Base-by-base conservation (phyloP, 30 jellyfish, hydroid and myxozoan genomes). In the Aurelia sp. region DNA sequence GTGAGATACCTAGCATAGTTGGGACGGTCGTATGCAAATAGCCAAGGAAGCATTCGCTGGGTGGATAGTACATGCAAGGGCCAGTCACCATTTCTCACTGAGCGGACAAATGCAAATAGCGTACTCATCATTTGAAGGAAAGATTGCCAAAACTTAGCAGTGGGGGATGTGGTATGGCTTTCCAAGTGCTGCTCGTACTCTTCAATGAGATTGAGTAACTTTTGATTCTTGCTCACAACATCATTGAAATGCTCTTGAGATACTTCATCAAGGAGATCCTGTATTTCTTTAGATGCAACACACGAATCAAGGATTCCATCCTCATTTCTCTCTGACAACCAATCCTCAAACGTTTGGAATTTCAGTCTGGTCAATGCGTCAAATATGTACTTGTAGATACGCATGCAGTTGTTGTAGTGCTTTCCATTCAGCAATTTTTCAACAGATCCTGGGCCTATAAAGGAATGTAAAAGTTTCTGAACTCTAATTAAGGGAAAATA, bases 381-480 rank as follows among this genome's bases (percentile, higher is more conserved):
- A 35, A 35, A 35, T 35, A 35, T 35, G 44, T 35, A 35, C 44
- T 35, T 35, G 44, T 35, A 58, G 5, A 63, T 63, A 19, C 90
- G 90, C 27, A 63, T 63, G 31, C 83, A 79, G 85, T 57, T 24
- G 90, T 78, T 78, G 85, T 78, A 78, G 38, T 78, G 90, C 30
- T 78, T 78, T 79, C 90, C 90, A 63, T 30, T 20, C 38, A 78
- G 35, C 76, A 78, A 10, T 16, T 63, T 30, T 33, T 78, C 90
- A 15, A 78, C 66, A 16, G 90, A 78, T 13, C 67, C 68, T 58
- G 68, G 68, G 5, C 68, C 68, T 58, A 58, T 20, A 5, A 20
- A 58, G 68, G 68, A 58, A 58, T 2, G 20, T 58, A 20, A 5
- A 58, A 58, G 68, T 2, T 35, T 35, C 44, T 35, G 4, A 2